Percentiles rank a stretch among this genome's conserved stretches.
Conservation (phyloP, 1,140 invertebrate genomes). For the Melipona quadrifasciata region DNA sequence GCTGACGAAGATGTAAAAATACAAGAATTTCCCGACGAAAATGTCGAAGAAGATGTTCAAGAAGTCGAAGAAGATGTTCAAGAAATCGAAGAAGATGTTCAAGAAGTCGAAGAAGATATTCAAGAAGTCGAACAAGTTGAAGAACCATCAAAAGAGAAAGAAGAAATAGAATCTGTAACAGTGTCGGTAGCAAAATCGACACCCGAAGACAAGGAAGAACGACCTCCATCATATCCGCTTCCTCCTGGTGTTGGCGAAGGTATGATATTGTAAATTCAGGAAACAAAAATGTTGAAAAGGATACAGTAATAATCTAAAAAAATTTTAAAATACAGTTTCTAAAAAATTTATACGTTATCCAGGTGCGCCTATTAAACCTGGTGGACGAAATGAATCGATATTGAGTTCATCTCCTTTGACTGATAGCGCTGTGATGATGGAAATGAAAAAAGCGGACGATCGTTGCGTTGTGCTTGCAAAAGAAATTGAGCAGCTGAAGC, state of each 20-base stretch:
- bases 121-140: not conserved
- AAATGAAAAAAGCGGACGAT: slow-evolving; percentile 66
- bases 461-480: slow-evolving; percentile 59
- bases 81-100: not conserved
- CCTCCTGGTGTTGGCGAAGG: slow-evolving; percentile 60
- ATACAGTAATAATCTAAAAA: not conserved
- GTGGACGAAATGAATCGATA: slow-evolving; percentile 54
- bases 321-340: not conserved
- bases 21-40: slow-evolving; percentile 22
- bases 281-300: not conserved
- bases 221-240: slow-evolving; percentile 44
- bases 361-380: slow-evolving; percentile 46
- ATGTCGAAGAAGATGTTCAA: not conserved
- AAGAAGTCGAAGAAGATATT: not conserved
- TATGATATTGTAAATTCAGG: slow-evolving; percentile 6
- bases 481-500: slow-evolving; percentile 68
- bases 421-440: slow-evolving; percentile 60
- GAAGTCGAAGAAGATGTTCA: not conserved
- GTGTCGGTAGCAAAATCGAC: not conserved
- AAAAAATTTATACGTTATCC: not conserved
- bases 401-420: slow-evolving; percentile 64
- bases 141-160: not conserved
- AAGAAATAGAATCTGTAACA: not conserved
- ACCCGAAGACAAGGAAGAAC: not conserved
- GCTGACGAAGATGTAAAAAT: slow-evolving; percentile 15